Conservation (phyloP, 2,113 vertebrate species). For the Calidris pugnax region DNA sequence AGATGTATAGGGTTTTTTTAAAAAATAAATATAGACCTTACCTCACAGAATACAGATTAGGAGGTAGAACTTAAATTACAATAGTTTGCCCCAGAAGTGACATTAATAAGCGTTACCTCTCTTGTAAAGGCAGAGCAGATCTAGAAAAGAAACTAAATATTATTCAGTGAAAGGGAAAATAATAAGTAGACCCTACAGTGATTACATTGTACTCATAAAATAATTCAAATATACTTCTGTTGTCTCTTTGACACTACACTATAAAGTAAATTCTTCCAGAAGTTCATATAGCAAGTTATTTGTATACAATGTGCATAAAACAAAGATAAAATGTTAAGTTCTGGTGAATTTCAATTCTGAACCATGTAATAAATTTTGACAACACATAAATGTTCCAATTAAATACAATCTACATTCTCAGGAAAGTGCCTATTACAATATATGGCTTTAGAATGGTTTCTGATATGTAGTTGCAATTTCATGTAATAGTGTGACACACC, state of each 20-base stretch:
- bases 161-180: background rate
- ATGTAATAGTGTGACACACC: background rate
- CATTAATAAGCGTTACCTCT: background rate
- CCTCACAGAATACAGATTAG: background rate
- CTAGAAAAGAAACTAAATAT: background rate
- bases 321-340: background rate
- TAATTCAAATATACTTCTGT: background rate
- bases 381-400: background rate
- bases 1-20: background rate
- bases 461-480: background rate
- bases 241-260: background rate
- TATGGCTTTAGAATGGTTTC: background rate
- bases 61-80: background rate
- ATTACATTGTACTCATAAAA: background rate
- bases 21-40: background rate
- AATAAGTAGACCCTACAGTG: background rate
- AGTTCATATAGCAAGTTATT: background rate
- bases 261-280: background rate
- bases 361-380: background rate
- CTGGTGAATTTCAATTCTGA: background rate
- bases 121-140: background rate
- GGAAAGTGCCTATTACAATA: background rate
- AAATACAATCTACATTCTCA: background rate
- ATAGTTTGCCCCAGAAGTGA: background rate
- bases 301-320: background rate